These are phyloP conservation scores for Aplochiton taeniatus DNA, from an alignment of 2,797 vertebrate species.

Conservation along the genomic window DNA sequence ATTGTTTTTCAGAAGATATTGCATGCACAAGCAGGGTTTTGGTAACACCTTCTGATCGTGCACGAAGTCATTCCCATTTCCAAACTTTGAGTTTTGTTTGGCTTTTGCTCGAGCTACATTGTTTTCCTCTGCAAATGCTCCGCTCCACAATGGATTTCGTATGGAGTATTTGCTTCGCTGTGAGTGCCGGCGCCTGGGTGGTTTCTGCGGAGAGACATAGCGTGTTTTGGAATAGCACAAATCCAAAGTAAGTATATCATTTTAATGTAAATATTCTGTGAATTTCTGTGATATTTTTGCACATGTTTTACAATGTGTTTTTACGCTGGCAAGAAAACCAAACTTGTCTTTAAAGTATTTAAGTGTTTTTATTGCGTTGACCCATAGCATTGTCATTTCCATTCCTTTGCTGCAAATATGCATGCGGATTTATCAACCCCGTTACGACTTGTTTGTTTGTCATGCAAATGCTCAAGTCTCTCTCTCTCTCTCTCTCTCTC, in stretches of 20 bases:
- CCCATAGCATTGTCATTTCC: not conserved
- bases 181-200: slow-evolving; percentile 66
- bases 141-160: slow-evolving; percentile 73
- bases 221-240: slow-evolving; percentile 80
- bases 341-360: not conserved
- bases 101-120: slow-evolving; percentile 32
- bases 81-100: slow-evolving; percentile 17
- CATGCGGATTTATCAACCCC: no score
- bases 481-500: slow-evolving; percentile 29
- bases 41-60: slow-evolving; percentile 7
- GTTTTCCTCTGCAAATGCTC: slow-evolving; percentile 50
- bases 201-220: slow-evolving; percentile 76
- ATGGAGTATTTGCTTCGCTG: slow-evolving; percentile 61
- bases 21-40: not conserved
- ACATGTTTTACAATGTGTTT: not conserved
- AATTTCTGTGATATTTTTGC: not conserved
- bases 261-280: not conserved
- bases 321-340: no score
- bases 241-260: slow-evolving; percentile 69
- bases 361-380: not conserved
- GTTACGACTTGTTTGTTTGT: slow-evolving; percentile 4
- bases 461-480: slow-evolving; percentile 58
- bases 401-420: slow-evolving; percentile 1
- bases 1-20: not conserved
- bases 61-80: slow-evolving; percentile 13